Base-by-base conservation (phyloP, 2,113 vertebrate species). In the Rhadina sibilatrix region DNA sequence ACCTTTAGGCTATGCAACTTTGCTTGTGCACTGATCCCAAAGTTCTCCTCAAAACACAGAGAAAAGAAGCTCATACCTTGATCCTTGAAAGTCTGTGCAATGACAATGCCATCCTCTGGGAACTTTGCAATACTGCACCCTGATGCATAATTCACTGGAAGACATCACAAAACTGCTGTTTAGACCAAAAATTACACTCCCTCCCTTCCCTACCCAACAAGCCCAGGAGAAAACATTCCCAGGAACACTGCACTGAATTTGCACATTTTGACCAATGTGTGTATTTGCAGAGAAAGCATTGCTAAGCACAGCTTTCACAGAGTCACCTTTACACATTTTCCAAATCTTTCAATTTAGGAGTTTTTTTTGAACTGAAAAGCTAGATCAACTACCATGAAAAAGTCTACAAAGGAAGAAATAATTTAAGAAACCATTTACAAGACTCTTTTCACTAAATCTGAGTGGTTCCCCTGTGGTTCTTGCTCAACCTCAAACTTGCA, bases 61-160 rank as follows among this genome's bases (percentile, higher is more conserved):
- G 49, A 56, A 79, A 83, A n/a, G 37, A 49, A 66, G 27, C 2
- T 5, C 56, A 6, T 98, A 99, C 99, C 99, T 99, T 99, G 99
- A 97, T 99, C 99, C 93, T 99, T 99, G 37, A 99, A 98, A 22
- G 98, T 99, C 96, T 99, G 99, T 94, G 99, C 98, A 54, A 99
- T 99, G 83, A 99, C 99, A 19, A 99, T 98, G 93, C 99, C 99
- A 96, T 99, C 99, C 96, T 99, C 98, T 92, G 99, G 99, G 94
- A 99, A 99, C 19, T 98, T 99, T 3, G 99, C 99, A 22, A 99
- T 99, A 94, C 99, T 99, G 98, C 99, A 99, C 21, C 99, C 99
- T 1, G 99, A 99, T 2, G 99, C 99, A 0, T 99, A 99, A 80
- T 99, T 99, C 99, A 99, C 99, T 99, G 83, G 83, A 84, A 97